phyloP scores from a whole-genome alignment of 2,888 invertebrate species.

The Eurytoma californica region DNA sequence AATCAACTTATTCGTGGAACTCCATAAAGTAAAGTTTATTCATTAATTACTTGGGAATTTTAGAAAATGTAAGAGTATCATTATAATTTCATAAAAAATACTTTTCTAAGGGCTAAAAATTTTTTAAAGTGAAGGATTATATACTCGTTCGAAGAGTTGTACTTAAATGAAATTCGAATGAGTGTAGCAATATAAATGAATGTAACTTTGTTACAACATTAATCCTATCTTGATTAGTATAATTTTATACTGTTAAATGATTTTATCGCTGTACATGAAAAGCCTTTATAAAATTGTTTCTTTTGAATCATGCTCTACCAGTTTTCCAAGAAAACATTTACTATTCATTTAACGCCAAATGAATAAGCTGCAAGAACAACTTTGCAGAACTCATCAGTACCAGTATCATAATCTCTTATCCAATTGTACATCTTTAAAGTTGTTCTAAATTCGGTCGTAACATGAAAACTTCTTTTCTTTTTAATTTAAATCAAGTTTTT shows the following conservation, averaged over 20 bases:
- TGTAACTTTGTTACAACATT: not conserved
- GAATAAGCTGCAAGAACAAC: too few species aligned
- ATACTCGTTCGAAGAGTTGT: not conserved
- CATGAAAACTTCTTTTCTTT: too few species aligned
- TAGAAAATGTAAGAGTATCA: not conserved
- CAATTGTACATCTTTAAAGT: too few species aligned
- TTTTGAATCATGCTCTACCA: not conserved
- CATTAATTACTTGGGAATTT: not conserved
- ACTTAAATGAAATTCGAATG: too few species aligned
- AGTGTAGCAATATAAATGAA: too few species aligned
- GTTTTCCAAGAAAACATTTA: slow-evolving; percentile 23
- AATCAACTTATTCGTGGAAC: slow-evolving; percentile 28
- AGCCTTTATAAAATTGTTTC: slow-evolving; percentile 24
- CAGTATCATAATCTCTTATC: too few species aligned
- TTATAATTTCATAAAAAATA: too few species aligned
- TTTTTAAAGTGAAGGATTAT: not conserved
- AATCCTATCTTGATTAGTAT: slow-evolving; percentile 8
- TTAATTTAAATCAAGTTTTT: too few species aligned
- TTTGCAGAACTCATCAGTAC: too few species aligned
- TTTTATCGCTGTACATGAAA: slow-evolving; percentile 22
- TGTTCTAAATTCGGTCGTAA: too few species aligned
- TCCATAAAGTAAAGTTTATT: slow-evolving; percentile 15
- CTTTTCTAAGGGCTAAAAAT: too few species aligned
- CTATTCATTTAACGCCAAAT: too few species aligned
- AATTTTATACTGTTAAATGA: slow-evolving; percentile 18